Evolutionary conservation across 2,113 vertebrate species (phyloP).

Genomic region (Poecilia latipinna): DNA sequence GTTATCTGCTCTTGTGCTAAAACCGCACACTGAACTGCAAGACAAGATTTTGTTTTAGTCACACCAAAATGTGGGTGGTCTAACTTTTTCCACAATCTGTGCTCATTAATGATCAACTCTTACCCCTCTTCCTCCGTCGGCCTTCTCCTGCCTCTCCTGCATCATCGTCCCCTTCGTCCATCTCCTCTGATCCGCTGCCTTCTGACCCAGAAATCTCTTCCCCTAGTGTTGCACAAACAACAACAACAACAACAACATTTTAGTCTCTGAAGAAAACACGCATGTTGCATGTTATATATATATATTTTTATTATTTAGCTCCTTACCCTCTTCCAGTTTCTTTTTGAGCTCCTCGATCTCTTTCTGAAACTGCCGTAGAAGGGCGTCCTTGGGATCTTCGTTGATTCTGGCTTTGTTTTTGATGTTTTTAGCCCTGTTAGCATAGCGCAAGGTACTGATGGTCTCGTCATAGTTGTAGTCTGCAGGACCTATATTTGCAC

Average conservation of each 20-base stretch:
- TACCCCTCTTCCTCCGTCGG: slow-evolving; percentile 89
- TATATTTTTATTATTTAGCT: not conserved
- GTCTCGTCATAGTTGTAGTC: slow-evolving; percentile 99
- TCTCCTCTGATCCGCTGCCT: slow-evolving; percentile 91
- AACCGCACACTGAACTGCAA: slow-evolving; percentile 2
- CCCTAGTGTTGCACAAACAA: slow-evolving; percentile 74
- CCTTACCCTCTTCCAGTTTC: slow-evolving; percentile 94
- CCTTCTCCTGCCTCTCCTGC: slow-evolving; percentile 88
- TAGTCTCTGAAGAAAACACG: not conserved
- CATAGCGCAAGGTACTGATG: slow-evolving; percentile 97
- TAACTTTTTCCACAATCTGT: not conserved
- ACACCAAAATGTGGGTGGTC: not conserved
- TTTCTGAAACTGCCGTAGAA: slow-evolving; percentile 96
- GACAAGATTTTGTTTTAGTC: not conserved
- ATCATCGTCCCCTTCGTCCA: slow-evolving; percentile 91
- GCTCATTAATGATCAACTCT: not conserved
- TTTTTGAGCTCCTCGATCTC: slow-evolving; percentile 98
- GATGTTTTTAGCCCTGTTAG: slow-evolving; percentile 98
- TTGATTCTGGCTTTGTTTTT: slow-evolving; percentile 99
- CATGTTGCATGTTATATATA: not conserved
- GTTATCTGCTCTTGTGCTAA: not conserved
- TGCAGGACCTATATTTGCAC: slow-evolving; percentile 97
- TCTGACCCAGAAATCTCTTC: slow-evolving; percentile 98
- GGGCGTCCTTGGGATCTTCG: slow-evolving; percentile 97
- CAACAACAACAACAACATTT: not conserved